Conservation (phyloP, 2,888 invertebrate species). For the Chrysopilus asiliformis region DNA sequence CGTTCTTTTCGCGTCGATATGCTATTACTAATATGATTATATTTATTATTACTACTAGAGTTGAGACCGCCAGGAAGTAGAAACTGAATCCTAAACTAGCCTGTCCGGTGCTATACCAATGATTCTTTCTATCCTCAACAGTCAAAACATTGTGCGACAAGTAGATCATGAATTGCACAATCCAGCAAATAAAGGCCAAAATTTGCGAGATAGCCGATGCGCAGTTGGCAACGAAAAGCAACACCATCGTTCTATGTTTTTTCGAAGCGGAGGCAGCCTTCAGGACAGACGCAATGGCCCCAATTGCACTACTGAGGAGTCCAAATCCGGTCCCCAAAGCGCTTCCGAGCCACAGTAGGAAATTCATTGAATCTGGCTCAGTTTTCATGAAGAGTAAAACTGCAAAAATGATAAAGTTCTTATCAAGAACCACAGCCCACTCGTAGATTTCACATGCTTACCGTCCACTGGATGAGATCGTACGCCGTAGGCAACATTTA, state of each 20-base stretch:
- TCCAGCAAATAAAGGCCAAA: constrained; percentile 66
- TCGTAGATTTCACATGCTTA: too few species aligned
- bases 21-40: constrained; percentile 27
- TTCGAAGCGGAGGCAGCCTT: constrained; percentile 34
- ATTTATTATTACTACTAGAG: constrained; percentile 30
- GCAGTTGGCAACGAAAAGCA: constrained; percentile 30
- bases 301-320: constrained; percentile 30
- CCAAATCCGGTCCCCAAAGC: constrained; percentile 34
- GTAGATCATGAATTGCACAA: constrained; percentile 68
- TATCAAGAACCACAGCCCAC: too few species aligned
- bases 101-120: constrained; percentile 72
- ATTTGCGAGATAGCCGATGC: constrained; percentile 56
- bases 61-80: constrained; percentile 40
- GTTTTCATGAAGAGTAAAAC: constrained; percentile 28
- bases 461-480: constrained; percentile 63
- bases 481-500: constrained; percentile 72
- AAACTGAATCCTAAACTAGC: constrained; percentile 79
- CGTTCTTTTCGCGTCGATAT: constrained; percentile 24
- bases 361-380: constrained; percentile 30
- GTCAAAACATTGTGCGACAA: constrained; percentile 72
- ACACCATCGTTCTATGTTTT: constrained; percentile 28
- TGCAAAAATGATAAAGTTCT: too few species aligned
- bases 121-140: constrained; percentile 59
- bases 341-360: constrained; percentile 33
- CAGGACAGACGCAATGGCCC: constrained; percentile 33